Conservation (phyloP, 2,113 vertebrate genomes). For the Garra rufa region DNA sequence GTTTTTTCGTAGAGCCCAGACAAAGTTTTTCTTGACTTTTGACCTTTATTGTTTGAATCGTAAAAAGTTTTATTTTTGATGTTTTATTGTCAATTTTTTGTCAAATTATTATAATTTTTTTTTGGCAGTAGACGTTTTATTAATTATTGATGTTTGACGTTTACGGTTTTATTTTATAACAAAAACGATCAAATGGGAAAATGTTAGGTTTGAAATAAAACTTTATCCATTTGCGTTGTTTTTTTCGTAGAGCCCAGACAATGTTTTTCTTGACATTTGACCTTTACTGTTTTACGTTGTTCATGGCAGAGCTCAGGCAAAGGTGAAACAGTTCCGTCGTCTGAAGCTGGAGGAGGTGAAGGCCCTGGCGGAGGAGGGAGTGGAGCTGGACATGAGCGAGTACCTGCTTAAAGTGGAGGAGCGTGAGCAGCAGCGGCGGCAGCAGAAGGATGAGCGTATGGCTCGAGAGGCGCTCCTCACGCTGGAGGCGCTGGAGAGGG, state of each 20-base stretch:
- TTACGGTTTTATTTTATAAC: too few relatives aligned
- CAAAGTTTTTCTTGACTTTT: background rate
- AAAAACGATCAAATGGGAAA: too few relatives aligned
- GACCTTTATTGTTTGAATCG: background rate
- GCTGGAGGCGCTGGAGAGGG: constrained; percentile 75
- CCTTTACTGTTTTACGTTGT: too few relatives aligned
- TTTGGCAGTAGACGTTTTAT: too few relatives aligned
- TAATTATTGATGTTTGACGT: too few relatives aligned
- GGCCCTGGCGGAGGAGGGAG: constrained; percentile 80
- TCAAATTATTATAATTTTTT: too few relatives aligned
- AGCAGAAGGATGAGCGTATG: constrained; percentile 75
- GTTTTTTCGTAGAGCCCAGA: too few relatives aligned
- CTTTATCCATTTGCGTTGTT: background rate
- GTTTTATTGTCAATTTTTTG: too few relatives aligned
- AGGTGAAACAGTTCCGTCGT: constrained; percentile 86
- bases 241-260: constrained; percentile 81
- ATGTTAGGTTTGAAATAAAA: too few relatives aligned
- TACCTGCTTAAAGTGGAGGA: constrained; percentile 75
- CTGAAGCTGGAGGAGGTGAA: constrained; percentile 92
- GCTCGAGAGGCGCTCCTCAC: constrained; percentile 74
- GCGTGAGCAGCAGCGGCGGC: constrained; percentile 80
- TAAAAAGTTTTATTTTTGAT: too few relatives aligned
- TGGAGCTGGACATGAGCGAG: constrained; percentile 79
- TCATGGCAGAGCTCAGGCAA: constrained; percentile 83
- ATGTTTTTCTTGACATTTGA: constrained; percentile 62